phyloP scores from a whole-genome alignment of 1,140 invertebrate genomes.

The Rhopalosiphum padi region DNA sequence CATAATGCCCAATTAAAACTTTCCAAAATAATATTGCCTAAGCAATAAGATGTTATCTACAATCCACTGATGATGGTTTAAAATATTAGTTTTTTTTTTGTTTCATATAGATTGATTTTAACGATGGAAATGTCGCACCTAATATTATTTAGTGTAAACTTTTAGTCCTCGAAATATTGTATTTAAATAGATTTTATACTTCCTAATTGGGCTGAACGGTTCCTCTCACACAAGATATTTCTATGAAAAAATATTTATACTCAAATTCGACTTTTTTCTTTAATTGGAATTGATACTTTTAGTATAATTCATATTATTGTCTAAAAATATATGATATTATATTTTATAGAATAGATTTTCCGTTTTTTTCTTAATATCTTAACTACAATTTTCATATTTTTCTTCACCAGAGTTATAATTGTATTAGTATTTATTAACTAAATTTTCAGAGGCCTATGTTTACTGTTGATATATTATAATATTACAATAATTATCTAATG shows the following conservation, averaged over 20 bases:
- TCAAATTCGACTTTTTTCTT: neutral
- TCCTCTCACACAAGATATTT: neutral
- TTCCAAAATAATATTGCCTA: slow-evolving; percentile 3
- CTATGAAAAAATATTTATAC: neutral
- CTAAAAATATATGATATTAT: neutral
- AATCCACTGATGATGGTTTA: neutral
- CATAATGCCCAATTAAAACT: slow-evolving; percentile 9
- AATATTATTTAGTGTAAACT: neutral
- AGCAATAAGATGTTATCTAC: neutral
- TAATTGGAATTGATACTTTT: neutral
- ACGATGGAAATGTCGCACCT: neutral
- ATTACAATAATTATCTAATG: neutral
- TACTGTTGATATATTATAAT: neutral
- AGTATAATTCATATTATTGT: neutral
- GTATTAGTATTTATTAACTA: neutral
- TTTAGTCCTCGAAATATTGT: neutral
- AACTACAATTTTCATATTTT: neutral
- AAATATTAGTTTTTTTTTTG: neutral
- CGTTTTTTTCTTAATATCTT: neutral
- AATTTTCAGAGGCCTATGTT: neutral
- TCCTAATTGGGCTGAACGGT: neutral
- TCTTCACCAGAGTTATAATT: too few species aligned
- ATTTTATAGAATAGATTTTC: neutral
- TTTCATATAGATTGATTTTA: neutral
- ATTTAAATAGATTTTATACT: neutral